Conservation (phyloP, 2,888 invertebrate species). For the Malachius bipustulatus region DNA sequence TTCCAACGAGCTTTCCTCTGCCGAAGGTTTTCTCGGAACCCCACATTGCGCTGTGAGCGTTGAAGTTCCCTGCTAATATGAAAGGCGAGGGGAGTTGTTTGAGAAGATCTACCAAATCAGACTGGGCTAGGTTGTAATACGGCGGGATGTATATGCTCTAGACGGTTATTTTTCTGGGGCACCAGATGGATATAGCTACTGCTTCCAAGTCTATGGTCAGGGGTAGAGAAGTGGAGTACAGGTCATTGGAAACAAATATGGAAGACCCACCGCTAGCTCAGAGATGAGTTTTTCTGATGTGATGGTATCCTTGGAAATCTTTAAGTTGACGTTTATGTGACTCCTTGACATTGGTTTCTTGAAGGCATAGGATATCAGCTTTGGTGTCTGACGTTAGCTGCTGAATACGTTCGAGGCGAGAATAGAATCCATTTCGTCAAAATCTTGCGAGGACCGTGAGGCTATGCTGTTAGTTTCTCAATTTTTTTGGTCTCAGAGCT, state of each 20-base stretch:
- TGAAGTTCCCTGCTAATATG: conserved; percentile 12
- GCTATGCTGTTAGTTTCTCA: too few species aligned
- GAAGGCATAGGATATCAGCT: too few species aligned
- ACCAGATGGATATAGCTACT: too few species aligned
- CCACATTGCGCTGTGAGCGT: too few species aligned
- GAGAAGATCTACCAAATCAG: conserved; percentile 8
- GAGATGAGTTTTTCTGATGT: conserved; percentile 5
- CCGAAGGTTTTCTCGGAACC: too few species aligned
- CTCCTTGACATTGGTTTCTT: conserved; percentile 15
- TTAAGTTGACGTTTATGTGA: conserved; percentile 11
- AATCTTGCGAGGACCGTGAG: too few species aligned
- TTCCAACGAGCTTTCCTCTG: conserved; percentile 8
- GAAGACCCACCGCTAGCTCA: conserved; percentile 14
- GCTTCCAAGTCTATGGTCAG: conserved; percentile 13
- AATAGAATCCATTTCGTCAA: conserved; percentile 12
- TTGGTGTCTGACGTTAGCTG: too few species aligned
- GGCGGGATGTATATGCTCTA: conserved; percentile 13
- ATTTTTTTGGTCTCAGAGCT: too few species aligned
- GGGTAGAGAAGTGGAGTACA: conserved; percentile 10
- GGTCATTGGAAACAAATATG: conserved; percentile 7
- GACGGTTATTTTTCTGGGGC: conserved; percentile 12
- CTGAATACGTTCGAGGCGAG: conserved; percentile 13
- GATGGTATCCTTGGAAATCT: conserved; percentile 11
- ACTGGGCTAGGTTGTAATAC: conserved; percentile 8
- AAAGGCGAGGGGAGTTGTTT: conserved; percentile 12